These are phyloP conservation scores for Gymnorhina tibicen DNA, from an alignment of 2,113 vertebrate genomes.

Conservation along the genomic window DNA sequence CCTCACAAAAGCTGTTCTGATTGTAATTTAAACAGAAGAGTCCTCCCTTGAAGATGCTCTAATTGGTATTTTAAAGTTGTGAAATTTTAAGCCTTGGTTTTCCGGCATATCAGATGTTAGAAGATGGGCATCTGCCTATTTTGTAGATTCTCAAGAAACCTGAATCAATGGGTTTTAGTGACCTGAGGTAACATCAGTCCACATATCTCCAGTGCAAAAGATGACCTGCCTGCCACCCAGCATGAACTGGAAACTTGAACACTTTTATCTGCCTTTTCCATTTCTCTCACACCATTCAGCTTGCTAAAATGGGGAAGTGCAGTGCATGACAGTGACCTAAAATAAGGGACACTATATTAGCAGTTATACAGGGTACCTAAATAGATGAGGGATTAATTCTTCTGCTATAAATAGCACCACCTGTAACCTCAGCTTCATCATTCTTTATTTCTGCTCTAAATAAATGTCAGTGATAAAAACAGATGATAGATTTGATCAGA, in stretches of 20 bases:
- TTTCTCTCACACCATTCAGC: not conserved
- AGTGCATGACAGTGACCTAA: constrained; percentile 15
- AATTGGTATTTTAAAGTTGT: not conserved
- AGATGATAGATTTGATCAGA: not conserved
- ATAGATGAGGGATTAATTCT: constrained; percentile 25
- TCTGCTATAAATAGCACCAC: constrained; percentile 25
- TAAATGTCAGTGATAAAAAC: not conserved
- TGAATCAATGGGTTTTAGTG: not conserved
- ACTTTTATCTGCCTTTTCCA: not conserved
- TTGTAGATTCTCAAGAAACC: not conserved
- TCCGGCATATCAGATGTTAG: not conserved
- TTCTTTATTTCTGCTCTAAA: constrained; percentile 44
- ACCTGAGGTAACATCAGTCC: not conserved
- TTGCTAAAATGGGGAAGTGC: not conserved
- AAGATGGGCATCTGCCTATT: not conserved
- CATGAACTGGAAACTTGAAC: not conserved
- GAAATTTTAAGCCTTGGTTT: not conserved
- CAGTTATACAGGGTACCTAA: not conserved
- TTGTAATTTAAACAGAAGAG: not conserved
- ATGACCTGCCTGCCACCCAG: not conserved
- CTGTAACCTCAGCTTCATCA: constrained; percentile 13
- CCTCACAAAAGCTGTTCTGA: not conserved
- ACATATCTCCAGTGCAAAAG: not conserved
- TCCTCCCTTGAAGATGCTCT: not conserved
- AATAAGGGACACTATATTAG: constrained; percentile 17